phyloP scores from a whole-genome alignment of 2,888 invertebrate genomes.

The Coelogynopora nodosa region DNA sequence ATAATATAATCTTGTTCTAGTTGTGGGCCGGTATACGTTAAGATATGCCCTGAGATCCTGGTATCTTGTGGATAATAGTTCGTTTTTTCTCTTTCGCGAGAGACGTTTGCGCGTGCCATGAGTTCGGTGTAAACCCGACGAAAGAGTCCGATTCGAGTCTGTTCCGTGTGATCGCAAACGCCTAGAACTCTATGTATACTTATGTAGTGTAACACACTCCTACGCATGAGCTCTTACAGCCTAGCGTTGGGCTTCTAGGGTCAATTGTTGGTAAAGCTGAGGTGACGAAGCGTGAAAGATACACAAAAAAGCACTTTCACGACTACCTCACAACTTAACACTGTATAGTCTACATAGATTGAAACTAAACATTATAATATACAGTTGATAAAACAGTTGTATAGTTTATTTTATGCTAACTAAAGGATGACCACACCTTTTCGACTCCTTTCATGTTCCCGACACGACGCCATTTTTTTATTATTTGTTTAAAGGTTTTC shows the following conservation, averaged over 20 bases:
- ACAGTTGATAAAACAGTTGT: neutral
- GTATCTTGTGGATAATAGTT: too few relatives aligned
- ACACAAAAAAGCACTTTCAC: neutral
- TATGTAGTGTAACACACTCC: neutral
- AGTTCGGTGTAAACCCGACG: too few relatives aligned
- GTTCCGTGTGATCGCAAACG: too few relatives aligned
- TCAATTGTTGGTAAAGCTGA: neutral
- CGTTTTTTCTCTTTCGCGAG: too few relatives aligned
- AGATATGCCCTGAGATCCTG: neutral
- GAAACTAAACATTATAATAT: too few relatives aligned
- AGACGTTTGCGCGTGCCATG: too few relatives aligned
- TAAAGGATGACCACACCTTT: neutral
- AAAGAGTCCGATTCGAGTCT: too few relatives aligned
- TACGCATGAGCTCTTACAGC: neutral
- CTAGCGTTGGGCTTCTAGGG: neutral
- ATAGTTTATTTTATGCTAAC: neutral
- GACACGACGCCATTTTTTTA: neutral
- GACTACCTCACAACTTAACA: too few relatives aligned
- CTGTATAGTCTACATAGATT: too few relatives aligned
- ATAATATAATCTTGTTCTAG: neutral
- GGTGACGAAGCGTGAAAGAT: neutral
- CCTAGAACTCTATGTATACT: too few relatives aligned
- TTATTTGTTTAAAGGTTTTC: neutral
- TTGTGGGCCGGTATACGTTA: neutral
- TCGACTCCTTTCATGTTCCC: neutral